A percentile compares a stretch with the other conserved stretches of the same genome.
Conservation (phyloP, 2,113 vertebrate genomes). For the Gobio gobio region DNA sequence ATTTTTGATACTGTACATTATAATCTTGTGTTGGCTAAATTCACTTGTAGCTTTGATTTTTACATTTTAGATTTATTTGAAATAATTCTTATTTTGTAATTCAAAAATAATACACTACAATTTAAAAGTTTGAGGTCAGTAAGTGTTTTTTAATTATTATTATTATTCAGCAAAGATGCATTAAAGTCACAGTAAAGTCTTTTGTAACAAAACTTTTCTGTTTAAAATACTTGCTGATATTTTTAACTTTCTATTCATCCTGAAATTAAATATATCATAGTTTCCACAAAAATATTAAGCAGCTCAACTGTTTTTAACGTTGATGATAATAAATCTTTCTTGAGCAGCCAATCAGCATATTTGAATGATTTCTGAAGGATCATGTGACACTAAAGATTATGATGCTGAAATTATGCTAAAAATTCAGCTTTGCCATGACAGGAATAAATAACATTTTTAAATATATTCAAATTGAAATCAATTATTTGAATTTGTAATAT, state of each 20-base stretch:
- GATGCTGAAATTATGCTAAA: background rate
- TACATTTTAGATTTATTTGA: too few species aligned
- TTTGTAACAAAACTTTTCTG: background rate
- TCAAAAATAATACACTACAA: too few species aligned
- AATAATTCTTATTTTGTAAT: too few species aligned
- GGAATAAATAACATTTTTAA: too few species aligned
- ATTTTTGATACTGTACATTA: background rate
- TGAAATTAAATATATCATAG: too few species aligned
- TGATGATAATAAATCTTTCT: background rate
- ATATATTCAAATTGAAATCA: too few species aligned
- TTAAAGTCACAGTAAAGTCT: background rate
- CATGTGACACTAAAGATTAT: background rate
- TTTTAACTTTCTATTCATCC: background rate
- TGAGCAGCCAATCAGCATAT: background rate
- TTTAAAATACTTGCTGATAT: background rate
- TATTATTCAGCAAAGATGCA: background rate
- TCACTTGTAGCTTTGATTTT: too few species aligned
- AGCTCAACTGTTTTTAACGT: background rate
- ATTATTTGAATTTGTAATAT: background rate
- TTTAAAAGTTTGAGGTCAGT: background rate
- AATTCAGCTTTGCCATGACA: background rate
- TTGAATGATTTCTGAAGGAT: background rate
- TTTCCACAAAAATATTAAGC: background rate
- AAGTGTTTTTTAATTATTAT: background rate
- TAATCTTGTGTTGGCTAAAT: too few species aligned